These are phyloP conservation scores for Chrysochloris asiatica DNA, from an alignment of 2,113 vertebrate genomes.

Conservation along the genomic window DNA sequence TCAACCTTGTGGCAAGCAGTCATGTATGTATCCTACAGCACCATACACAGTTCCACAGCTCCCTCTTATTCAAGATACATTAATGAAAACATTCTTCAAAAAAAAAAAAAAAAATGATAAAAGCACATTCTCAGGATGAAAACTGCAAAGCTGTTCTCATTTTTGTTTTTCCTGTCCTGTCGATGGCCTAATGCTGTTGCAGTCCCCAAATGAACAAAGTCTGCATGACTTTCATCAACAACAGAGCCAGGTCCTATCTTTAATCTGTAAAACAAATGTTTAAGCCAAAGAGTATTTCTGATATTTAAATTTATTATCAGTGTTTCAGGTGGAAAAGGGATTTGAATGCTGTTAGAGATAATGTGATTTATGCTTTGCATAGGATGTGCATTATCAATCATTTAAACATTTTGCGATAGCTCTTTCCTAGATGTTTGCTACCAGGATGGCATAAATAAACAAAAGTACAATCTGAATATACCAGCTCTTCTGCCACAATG, in stretches of 20 bases:
- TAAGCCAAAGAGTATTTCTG: conserved; percentile 50
- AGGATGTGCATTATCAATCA: conserved; percentile 49
- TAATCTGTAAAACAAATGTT: conserved; percentile 64
- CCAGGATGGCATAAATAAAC: conserved; percentile 45
- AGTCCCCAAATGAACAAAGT: not conserved
- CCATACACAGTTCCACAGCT: too few species aligned
- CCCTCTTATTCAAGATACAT: not conserved
- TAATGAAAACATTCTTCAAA: not conserved
- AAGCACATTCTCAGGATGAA: too few species aligned
- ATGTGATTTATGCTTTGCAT: conserved; percentile 61
- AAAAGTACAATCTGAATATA: conserved; percentile 20
- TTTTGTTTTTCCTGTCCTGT: rapidly evolving
- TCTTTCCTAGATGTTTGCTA: conserved; percentile 29
- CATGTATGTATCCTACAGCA: too few species aligned
- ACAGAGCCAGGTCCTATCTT: conserved; percentile 8
- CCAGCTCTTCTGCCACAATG: not conserved
- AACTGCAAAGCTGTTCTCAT: not conserved
- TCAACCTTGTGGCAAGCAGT: too few species aligned
- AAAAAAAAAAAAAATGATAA: too few species aligned
- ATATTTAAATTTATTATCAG: conserved; percentile 64
- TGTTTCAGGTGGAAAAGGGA: conserved; percentile 33
- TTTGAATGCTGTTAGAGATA: conserved; percentile 48
- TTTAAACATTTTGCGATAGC: conserved; percentile 31
- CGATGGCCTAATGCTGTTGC: not conserved
- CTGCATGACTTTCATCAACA: not conserved